Evolutionary conservation across 30 jellyfish, hydroid and myxozoan species (phyloP).

Genomic region (Phacellophora camtschatica): DNA sequence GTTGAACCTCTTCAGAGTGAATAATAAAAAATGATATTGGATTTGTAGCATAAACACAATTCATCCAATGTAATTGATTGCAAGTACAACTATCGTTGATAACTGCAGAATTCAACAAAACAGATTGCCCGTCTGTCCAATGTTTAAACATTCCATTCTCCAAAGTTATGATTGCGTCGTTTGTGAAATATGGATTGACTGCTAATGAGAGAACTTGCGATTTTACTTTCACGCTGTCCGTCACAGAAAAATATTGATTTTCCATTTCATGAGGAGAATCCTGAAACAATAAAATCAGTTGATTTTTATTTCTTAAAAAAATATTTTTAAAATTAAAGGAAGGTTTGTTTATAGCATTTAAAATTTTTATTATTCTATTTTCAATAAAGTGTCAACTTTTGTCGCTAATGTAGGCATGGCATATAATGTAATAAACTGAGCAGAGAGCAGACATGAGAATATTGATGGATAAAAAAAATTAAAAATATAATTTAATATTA

Average conservation of each 20-base stretch:
- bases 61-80: constrained; percentile 30
- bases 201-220: constrained; percentile 37
- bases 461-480: no score
- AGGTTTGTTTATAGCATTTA: no score
- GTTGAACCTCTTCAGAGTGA: constrained; percentile 26
- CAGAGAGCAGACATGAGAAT: no score
- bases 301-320: no score
- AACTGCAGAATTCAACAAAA: not conserved
- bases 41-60: constrained; percentile 22
- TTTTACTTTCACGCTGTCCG: not conserved
- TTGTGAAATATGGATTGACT: constrained; percentile 33
- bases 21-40: constrained; percentile 33
- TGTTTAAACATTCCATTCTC: constrained; percentile 23
- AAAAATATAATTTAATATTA: no score
- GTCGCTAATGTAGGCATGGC: no score
- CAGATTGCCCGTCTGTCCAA: constrained; percentile 42
- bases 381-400: no score
- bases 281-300: not conserved
- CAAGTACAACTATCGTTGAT: not conserved
- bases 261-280: not conserved
- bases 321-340: no score
- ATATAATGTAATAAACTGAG: no score
- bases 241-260: not conserved
- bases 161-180: constrained; percentile 27
- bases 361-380: no score